phyloP scores from a whole-genome alignment of 2,797 vertebrate genomes.

The Neosilurus mollespiculum region DNA sequence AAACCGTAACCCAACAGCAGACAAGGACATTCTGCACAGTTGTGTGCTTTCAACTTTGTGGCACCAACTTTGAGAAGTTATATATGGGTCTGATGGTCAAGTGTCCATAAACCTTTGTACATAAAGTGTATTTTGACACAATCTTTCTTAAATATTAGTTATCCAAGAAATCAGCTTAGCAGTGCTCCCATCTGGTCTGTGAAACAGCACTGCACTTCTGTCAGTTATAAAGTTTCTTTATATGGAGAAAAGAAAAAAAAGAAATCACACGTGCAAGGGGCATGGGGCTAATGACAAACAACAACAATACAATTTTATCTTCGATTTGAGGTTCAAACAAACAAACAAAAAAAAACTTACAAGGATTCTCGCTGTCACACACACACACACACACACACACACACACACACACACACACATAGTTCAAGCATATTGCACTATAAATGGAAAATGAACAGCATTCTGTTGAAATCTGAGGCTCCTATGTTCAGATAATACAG shows the following conservation, averaged over 20 bases:
- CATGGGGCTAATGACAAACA: background rate
- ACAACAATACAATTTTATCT: background rate
- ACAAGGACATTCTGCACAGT: too few relatives aligned
- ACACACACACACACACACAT: conserved; percentile 37
- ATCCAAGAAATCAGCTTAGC: background rate
- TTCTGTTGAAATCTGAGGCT: conserved; percentile 6
- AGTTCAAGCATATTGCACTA: background rate
- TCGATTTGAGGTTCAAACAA: conserved; percentile 31
- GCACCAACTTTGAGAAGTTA: too few relatives aligned
- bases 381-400: too few relatives aligned
- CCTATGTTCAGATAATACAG: background rate
- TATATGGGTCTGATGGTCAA: too few relatives aligned
- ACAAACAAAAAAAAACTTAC: conserved; percentile 33
- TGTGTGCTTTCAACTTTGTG: too few relatives aligned
- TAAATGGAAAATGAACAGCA: conserved; percentile 18
- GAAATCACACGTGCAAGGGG: background rate
- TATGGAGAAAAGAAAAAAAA: background rate
- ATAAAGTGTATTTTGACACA: background rate
- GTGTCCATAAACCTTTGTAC: too few relatives aligned
- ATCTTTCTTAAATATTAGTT: background rate
- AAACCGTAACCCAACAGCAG: too few relatives aligned
- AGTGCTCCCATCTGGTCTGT: background rate
- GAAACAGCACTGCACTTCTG: conserved; percentile 58
- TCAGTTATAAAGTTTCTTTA: conserved; percentile 1
- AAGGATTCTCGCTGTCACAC: conserved; percentile 54